Percentiles rank a stretch among this genome's conserved stretches.
Evolutionary conservation across 1,140 invertebrate species (phyloP).

Genomic region (Octopus bimaculoides): DNA sequence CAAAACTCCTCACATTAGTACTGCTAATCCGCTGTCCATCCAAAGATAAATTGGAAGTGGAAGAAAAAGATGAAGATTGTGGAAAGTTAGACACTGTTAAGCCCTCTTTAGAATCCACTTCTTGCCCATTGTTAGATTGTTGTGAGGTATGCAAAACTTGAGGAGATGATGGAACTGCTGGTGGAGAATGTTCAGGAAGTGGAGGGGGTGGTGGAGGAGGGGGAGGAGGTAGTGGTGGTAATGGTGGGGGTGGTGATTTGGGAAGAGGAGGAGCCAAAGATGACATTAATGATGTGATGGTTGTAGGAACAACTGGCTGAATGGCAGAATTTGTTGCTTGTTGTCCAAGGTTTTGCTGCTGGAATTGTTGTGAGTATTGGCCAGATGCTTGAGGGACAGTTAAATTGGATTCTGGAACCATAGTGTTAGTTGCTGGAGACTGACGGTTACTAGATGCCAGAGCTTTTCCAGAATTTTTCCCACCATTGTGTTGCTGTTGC

Average conservation of each 20-base stretch:
- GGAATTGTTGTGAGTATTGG: conserved; percentile 1
- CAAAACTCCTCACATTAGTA: not conserved
- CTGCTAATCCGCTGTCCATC: not conserved
- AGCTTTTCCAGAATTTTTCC: conserved; percentile 7
- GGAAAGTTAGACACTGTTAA: not conserved
- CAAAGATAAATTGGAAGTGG: not conserved
- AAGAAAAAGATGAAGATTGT: not conserved
- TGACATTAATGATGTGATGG: not conserved
- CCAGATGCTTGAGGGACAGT: not conserved
- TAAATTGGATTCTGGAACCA: not conserved
- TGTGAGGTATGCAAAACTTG: conserved; percentile 8
- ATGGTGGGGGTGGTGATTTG: conserved; percentile 22
- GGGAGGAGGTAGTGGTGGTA: conserved; percentile 22
- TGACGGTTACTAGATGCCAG: not conserved
- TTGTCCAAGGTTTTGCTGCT: not conserved
- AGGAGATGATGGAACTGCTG: conserved; percentile 15
- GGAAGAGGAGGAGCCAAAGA: conserved; percentile 14
- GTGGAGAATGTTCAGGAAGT: conserved; percentile 54
- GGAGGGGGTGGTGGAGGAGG: conserved; percentile 47
- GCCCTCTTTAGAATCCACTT: conserved; percentile 1
- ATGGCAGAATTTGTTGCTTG: not conserved
- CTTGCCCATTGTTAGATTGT: not conserved
- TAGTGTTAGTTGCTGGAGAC: not conserved
- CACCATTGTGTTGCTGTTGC: conserved; percentile 14
- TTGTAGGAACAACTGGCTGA: conserved; percentile 2